Evolutionary conservation across 2,113 vertebrate genomes (phyloP).

Genomic region (Aegithalos caudatus): DNA sequence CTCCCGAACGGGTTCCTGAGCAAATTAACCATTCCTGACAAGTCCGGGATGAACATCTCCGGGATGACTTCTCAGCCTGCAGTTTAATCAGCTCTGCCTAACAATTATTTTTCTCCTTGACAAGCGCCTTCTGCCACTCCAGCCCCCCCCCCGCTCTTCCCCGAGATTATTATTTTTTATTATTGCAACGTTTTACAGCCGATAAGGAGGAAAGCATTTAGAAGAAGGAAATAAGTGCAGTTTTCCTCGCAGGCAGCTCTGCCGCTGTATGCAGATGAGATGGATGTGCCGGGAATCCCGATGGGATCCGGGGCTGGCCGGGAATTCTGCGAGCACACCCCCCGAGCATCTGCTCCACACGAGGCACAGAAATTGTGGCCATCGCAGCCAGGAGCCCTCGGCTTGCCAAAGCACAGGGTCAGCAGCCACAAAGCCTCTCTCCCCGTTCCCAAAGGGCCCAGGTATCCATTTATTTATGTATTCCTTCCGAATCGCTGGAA

Average conservation of each 20-base stretch:
- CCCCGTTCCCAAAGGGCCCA: too few relatives aligned
- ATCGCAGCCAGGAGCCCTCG: too few relatives aligned
- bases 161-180: slow-evolving; percentile 4
- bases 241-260: background rate
- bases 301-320: background rate
- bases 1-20: background rate
- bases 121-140: slow-evolving; percentile 14
- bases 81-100: slow-evolving; percentile 49
- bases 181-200: background rate
- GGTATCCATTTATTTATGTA: too few relatives aligned
- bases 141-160: background rate
- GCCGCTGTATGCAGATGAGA: background rate
- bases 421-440: too few relatives aligned
- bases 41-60: background rate
- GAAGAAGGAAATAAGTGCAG: background rate
- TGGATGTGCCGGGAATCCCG: background rate
- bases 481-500: too few relatives aligned
- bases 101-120: slow-evolving; percentile 54
- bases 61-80: background rate
- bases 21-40: slow-evolving; percentile 20
- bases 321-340: too few relatives aligned
- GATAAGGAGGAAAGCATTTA: slow-evolving; percentile 12
- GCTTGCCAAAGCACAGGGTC: too few relatives aligned
- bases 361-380: too few relatives aligned
- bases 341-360: too few relatives aligned